Conservation (phyloP, 2,113 vertebrate genomes). For the Scytalopus superciliaris region DNA sequence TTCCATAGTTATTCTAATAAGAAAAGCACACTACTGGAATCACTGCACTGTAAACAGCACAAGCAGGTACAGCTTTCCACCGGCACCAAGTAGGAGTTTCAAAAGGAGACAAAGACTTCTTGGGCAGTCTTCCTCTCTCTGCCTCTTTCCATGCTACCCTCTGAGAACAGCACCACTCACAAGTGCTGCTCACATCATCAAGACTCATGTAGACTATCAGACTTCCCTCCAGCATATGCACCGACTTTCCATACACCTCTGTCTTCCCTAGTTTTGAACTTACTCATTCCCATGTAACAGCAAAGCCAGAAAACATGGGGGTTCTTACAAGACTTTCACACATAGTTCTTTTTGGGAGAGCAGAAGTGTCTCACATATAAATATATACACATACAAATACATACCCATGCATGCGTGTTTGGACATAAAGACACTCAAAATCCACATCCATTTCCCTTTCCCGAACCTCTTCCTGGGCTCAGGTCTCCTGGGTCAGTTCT, state of each 20-base stretch:
- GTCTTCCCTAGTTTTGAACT: neutral
- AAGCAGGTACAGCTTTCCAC: too few relatives aligned
- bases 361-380: neutral
- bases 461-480: neutral
- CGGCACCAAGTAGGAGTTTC: too few relatives aligned
- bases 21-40: too few relatives aligned
- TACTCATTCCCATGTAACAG: neutral
- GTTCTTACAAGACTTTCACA: neutral
- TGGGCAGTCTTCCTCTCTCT: neutral
- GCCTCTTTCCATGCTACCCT: neutral
- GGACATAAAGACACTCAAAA: neutral
- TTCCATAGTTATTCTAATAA: too few relatives aligned
- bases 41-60: too few relatives aligned
- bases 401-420: accelerated
- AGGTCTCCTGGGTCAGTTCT: neutral
- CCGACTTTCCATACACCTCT: neutral
- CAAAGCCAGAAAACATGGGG: neutral
- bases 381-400: neutral
- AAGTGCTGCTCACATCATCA: neutral
- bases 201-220: neutral
- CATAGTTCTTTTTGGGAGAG: neutral
- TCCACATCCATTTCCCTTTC: neutral
- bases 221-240: neutral
- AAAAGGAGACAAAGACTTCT: too few relatives aligned
- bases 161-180: neutral